Evolutionary conservation across 2,113 vertebrate genomes (phyloP), one percentile per base, ranked within the genome.

Genomic region (Corynorhinus townsendii): DNA sequence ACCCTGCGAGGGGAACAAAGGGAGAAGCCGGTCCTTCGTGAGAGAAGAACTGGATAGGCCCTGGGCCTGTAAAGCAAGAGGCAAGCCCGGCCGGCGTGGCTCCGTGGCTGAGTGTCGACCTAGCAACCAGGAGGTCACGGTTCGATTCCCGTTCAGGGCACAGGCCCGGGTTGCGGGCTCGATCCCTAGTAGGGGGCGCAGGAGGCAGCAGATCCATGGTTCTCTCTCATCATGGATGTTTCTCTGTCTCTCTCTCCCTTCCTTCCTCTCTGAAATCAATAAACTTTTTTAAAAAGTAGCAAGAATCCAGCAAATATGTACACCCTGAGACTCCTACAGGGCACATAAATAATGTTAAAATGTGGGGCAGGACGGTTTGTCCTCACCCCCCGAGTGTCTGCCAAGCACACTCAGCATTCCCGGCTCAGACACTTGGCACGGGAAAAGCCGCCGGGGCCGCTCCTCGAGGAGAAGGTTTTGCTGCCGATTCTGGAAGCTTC

Each of bases 1-100:
- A 99, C 75, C 99, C 99, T 99, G 98, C 16, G 14, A 0, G 1
- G 43, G 81, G 85, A 66, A 84, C 30, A 76, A 22, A 54, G 26
- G 40, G 19, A 75, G 45, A 38, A 43, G 45, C 5, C 35, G 66
- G 45, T 9, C 26, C 82, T 91, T 73, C 33, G 40, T 47, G 43
- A 38, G 11, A 16, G 40, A 54, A 28, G 9, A 43, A 5, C 3
- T 14, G 4, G 8, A 11, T 6, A 28, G 76, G 54, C 30, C 59
- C 22, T 8, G 16, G 4, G 33, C 45, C 52, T 22, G 0, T 26
- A 85, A 49, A 49, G 68, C 12, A 24, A 68, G 72, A 56, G 20
- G 4, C 12, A 38, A 10, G 24, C 24, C 56, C 1, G 56, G 56
- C 56, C 10, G 0, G 56, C 22, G 56, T 11, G 56, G 56, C 56